phyloP scores from a whole-genome alignment of 2,888 invertebrate genomes.

The Andricus curvator region DNA sequence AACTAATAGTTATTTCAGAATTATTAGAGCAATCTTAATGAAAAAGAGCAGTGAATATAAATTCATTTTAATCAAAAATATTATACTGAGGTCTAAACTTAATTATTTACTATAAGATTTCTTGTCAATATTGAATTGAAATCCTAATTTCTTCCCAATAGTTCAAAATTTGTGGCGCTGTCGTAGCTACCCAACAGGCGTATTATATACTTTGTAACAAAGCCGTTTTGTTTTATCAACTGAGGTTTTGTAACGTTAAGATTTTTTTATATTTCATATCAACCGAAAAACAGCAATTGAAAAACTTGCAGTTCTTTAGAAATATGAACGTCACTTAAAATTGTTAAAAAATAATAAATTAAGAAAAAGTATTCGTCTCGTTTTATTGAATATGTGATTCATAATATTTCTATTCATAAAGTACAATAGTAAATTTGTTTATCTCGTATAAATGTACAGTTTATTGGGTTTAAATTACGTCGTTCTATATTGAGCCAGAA shows the following conservation, averaged over 20 bases:
- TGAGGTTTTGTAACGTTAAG: not conserved
- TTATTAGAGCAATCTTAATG: too few species aligned
- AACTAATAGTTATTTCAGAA: too few species aligned
- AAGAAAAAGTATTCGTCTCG: not conserved
- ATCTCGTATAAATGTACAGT: too few species aligned
- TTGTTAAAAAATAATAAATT: not conserved
- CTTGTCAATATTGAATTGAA: too few species aligned
- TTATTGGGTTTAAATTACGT: not conserved
- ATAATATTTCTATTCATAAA: conserved; percentile 14
- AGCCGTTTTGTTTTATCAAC: not conserved
- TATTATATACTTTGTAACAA: not conserved
- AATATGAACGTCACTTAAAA: not conserved
- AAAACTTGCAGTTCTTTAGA: not conserved
- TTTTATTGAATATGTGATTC: not conserved
- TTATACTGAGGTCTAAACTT: too few species aligned
- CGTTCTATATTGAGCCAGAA: not conserved
- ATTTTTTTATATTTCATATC: not conserved
- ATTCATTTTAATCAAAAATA: too few species aligned
- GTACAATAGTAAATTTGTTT: not conserved
- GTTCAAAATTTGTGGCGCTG: too few species aligned
- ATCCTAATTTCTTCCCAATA: too few species aligned
- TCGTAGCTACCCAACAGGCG: too few species aligned
- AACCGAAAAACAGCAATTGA: not conserved
- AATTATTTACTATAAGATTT: too few species aligned
- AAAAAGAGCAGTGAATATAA: too few species aligned